Evolutionary conservation across 2,797 vertebrate genomes (phyloP).

Genomic region (Poecilia wingei): DNA sequence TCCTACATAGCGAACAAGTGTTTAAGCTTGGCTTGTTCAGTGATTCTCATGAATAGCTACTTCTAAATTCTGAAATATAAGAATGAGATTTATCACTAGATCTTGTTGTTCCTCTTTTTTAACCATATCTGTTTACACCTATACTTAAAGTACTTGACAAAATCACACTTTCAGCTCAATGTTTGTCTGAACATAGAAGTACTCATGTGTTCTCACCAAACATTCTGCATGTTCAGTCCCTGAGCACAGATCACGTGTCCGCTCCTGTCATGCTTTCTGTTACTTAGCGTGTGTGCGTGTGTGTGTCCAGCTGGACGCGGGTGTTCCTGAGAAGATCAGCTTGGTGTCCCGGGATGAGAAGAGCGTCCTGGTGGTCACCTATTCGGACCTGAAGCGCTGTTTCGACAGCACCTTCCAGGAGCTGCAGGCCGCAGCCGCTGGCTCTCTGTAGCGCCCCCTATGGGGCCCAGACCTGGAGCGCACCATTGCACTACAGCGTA

Average conservation of each 20-base stretch:
- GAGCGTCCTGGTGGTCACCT: slow-evolving; percentile 98
- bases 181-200: neutral
- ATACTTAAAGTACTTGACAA: neutral
- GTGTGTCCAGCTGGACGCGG: slow-evolving; percentile 90
- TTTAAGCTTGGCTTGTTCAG: neutral
- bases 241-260: neutral
- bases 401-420: slow-evolving; percentile 99
- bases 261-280: neutral
- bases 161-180: neutral
- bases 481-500: slow-evolving; percentile 96
- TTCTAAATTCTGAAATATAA: neutral
- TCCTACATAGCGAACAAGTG: neutral
- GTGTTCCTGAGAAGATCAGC: slow-evolving; percentile 99
- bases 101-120: neutral
- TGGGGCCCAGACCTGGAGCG: slow-evolving; percentile 81
- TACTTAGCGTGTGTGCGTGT: neutral
- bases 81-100: neutral
- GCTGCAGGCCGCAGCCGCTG: slow-evolving; percentile 92
- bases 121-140: neutral
- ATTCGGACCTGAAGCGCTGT: slow-evolving; percentile 99
- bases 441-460: slow-evolving; percentile 93
- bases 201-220: neutral
- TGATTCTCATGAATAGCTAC: neutral
- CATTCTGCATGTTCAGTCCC: neutral
- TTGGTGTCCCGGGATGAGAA: slow-evolving; percentile 99